Evolutionary conservation across 2,888 invertebrate genomes (phyloP), one percentile per base, ranked within the genome.

Genomic region (Panzeria rudis): DNA sequence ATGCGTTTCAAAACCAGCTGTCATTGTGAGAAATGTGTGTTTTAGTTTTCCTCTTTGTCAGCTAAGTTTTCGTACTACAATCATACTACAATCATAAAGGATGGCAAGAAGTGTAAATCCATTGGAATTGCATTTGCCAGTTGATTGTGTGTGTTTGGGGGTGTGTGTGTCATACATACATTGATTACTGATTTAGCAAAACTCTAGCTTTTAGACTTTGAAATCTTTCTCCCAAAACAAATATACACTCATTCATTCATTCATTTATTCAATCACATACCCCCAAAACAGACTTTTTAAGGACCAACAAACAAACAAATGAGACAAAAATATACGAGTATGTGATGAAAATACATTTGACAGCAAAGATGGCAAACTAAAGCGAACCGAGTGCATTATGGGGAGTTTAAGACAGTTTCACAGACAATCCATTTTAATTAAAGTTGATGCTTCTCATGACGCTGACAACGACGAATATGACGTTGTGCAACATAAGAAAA

Each of bases 381-480:
- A 44, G 3, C n/a, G 47, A 9, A 75, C 20, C n/a, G 11, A 76
- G 23, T 82, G 47, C 69, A 75, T 61, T 73, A 64, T 50, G 69
- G 50, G 38, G 25, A 61, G 52, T 52, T 23, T 15, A 54, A 71
- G 82, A 84, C 44, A 61, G 44, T 71, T 50, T 44, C 54, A 62
- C 62, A 82, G 80, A 68, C 72, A 69, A 78, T 85, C 81, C 78
- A 75, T 78, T 85, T 85, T 85, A 82, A 85, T 85, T 85, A 85
- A 82, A 85, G 50, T 54, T 77, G 54, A 84, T 62, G 76, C 25
- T 32, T 41, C 38, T 75, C 38, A 23, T 61, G 71, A 66, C 23
- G 20, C 62, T 52, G 75, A 20, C 44, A 35, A 9, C 20, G 11
- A n/a, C 54, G 17, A 32, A 56, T 32, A 62, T 71, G 52, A 17